Conservation (phyloP, 2,797 vertebrate species). For the Aselliscus stoliczkanus region DNA sequence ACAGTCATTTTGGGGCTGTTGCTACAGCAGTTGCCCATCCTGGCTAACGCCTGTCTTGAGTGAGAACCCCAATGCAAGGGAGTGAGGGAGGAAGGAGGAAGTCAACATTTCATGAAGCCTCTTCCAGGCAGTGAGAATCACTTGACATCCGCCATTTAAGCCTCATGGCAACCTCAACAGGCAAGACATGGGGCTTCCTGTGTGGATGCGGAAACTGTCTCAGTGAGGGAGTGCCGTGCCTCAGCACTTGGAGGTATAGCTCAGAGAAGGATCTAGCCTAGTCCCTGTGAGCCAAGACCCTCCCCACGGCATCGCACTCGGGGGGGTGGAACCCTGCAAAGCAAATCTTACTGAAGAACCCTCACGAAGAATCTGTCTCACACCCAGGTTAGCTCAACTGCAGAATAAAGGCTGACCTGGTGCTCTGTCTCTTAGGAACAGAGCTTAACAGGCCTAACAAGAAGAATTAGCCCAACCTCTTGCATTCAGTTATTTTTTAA, state of each 20-base stretch:
- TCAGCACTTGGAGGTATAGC: neutral
- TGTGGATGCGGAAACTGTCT: neutral
- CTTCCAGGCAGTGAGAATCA: neutral
- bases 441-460: neutral
- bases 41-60: accelerated
- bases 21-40: neutral
- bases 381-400: neutral
- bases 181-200: accelerated
- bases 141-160: accelerated
- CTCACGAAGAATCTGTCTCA: neutral
- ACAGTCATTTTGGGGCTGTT: neutral
- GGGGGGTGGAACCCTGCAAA: neutral
- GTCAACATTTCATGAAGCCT: no score
- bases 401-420: neutral
- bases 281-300: neutral
- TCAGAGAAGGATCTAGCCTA: neutral
- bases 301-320: accelerated
- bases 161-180: neutral
- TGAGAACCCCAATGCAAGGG: neutral
- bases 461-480: neutral
- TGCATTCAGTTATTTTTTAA: neutral
- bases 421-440: neutral
- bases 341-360: neutral
- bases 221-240: neutral
- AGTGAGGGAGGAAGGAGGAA: neutral